These are phyloP conservation scores for Crambe crambe DNA, from an alignment of 37 sponge, comb jelly and placozoan species.

Conservation along the genomic window DNA sequence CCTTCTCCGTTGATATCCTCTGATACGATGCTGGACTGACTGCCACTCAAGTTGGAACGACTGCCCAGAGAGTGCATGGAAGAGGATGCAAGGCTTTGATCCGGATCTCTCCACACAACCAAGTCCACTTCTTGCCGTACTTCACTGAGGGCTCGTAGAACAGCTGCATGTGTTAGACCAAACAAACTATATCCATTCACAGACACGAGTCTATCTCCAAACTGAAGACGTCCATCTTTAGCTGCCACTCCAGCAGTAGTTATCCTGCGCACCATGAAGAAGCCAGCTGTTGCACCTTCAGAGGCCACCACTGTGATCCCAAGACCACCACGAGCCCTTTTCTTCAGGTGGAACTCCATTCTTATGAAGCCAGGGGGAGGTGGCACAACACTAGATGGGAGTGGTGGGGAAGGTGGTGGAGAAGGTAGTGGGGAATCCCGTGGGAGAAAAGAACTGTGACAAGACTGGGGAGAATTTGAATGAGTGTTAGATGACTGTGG, in stretches of 20 bases:
- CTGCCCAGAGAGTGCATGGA: slow-evolving; percentile 42
- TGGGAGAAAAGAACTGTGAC: background rate
- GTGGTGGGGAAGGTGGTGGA: background rate
- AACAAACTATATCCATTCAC: slow-evolving; percentile 50
- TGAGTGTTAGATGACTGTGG: background rate
- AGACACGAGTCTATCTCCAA: slow-evolving; percentile 74
- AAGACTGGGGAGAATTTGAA: background rate
- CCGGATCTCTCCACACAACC: slow-evolving; percentile 54
- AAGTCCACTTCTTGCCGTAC: slow-evolving; percentile 41
- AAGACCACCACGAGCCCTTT: slow-evolving; percentile 45
- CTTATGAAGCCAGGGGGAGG: slow-evolving; percentile 29
- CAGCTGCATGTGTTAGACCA: slow-evolving; percentile 45
- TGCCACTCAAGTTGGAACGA: slow-evolving; percentile 36
- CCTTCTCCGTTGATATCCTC: slow-evolving; percentile 10
- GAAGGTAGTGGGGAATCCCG: background rate
- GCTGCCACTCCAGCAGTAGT: slow-evolving; percentile 59
- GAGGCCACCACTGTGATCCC: slow-evolving; percentile 64
- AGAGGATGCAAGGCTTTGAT: slow-evolving; percentile 39
- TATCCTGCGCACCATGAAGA: slow-evolving; percentile 60
- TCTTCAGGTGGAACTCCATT: slow-evolving; percentile 44
- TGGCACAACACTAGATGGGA: background rate
- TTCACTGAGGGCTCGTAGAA: slow-evolving; percentile 45
- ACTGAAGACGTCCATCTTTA: slow-evolving; percentile 50
- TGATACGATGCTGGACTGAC: slow-evolving; percentile 41
- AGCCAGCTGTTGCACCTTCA: slow-evolving; percentile 22